Base-by-base conservation (phyloP, 2,797 vertebrate species). In the Megaceryle alcyon region DNA sequence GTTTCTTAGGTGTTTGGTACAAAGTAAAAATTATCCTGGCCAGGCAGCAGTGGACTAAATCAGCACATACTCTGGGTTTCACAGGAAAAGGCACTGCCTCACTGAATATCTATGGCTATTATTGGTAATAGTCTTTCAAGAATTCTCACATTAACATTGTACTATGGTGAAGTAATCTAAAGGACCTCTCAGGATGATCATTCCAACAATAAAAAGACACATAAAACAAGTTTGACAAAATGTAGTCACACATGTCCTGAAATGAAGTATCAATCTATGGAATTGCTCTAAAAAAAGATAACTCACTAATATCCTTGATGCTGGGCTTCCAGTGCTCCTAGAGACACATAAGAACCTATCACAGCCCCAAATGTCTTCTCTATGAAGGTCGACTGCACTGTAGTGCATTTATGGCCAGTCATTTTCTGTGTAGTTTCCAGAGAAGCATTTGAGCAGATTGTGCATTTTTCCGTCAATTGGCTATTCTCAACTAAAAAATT, bases 401-500 rank as follows among this genome's bases (percentile, higher is more conserved):
- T 17, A 59, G 51, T 59, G 35, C 56, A 33, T 94, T 91, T 96
- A 89, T 53, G 69, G 26, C 43, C 83, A 87, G 39, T 73, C 64
- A 92, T 96, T 96, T 94, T 77, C 86, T 92, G 33, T 84, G 60
- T 73, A 41, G 29, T 78, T 82, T 86, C 94, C 64, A 90, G 71
- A 77, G 57, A 90, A 93, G 69, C 86, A 86, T 82, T 95, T 93
- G 63, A 96, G 72, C 53, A 96, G 72, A 91, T 13, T 25, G 3
- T 82, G 41, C 66, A 44, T 94, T 89, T 89, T 91, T 91, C 65
- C 71, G 80, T 96, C 82, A 95, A 66, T 72, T 88, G 86, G 21
- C 51, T 94, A 65, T 94, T 97, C 92, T 95, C 60, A 94, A 91
- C 91, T 87, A 88, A 95, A 72, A 94, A 94, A 93, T 89, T 91